Conservation (phyloP, 2,888 invertebrate species). For the Drosophila kuntzei region DNA sequence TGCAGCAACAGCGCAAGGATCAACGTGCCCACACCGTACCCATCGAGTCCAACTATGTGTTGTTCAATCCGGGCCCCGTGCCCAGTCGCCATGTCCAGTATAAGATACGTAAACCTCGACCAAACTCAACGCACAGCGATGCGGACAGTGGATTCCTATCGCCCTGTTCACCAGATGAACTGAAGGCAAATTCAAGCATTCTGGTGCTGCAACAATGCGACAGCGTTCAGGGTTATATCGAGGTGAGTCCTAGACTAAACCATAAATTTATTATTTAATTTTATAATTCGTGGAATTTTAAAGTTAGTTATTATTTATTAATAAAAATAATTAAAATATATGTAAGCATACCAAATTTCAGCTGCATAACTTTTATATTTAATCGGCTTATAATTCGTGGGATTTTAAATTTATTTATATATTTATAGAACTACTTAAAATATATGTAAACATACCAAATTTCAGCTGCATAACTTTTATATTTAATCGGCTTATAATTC, state of each 20-base stretch:
- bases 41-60: conserved; percentile 85
- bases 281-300: too few relatives aligned
- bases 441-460: too few relatives aligned
- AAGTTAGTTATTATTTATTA: too few relatives aligned
- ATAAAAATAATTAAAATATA: too few relatives aligned
- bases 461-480: too few relatives aligned
- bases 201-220: conserved; percentile 85
- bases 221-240: conserved; percentile 85
- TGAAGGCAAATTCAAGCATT: conserved; percentile 83
- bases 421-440: too few relatives aligned
- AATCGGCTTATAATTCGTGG: too few relatives aligned
- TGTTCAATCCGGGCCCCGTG: conserved; percentile 85
- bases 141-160: conserved; percentile 89
- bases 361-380: too few relatives aligned
- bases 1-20: conserved; percentile 73
- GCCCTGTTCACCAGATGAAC: conserved; percentile 88
- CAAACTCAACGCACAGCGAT: conserved; percentile 87
- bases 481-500: too few relatives aligned
- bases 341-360: too few relatives aligned
- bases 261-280: too few relatives aligned
- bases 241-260: conserved; percentile 78
- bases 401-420: too few relatives aligned
- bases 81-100: conserved; percentile 84
- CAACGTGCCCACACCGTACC: conserved; percentile 84
- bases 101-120: conserved; percentile 84